Conservation (phyloP, 2,797 vertebrate genomes). For the Menidia menidia region DNA sequence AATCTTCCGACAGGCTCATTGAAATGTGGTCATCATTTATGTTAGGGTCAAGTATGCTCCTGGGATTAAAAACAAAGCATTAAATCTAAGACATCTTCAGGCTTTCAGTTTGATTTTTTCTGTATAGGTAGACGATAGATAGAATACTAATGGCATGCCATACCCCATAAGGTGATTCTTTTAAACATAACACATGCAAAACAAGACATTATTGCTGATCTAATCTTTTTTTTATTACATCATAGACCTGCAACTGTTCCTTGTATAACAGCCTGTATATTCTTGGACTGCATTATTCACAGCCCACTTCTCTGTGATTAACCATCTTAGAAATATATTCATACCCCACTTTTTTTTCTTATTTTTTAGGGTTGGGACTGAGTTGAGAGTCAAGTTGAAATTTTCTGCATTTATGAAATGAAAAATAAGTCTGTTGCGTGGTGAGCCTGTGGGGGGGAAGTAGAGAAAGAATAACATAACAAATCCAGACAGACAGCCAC, state of each 20-base stretch:
- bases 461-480: conserved; percentile 72
- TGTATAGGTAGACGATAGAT: background rate
- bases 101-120: background rate
- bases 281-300: conserved; percentile 49
- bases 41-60: background rate
- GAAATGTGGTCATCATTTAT: background rate
- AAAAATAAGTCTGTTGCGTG: conserved; percentile 64
- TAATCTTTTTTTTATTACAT: conserved; percentile 45
- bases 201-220: conserved; percentile 19
- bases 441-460: conserved; percentile 64
- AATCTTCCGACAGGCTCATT: conserved; percentile 3
- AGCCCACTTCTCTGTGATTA: conserved; percentile 61
- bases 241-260: conserved; percentile 33
- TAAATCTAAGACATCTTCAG: background rate
- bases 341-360: conserved; percentile 52
- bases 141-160: background rate
- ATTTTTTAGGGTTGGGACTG: conserved; percentile 68
- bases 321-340: conserved; percentile 54
- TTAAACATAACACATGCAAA: conserved; percentile 3
- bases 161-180: background rate
- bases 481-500: conserved; percentile 70
- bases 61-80: conserved; percentile 3
- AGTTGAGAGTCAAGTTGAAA: conserved; percentile 69
- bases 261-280: conserved; percentile 42
- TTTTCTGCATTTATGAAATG: conserved; percentile 72